phyloP scores from a whole-genome alignment of 2,113 vertebrate genomes.

The Abramis brama region DNA sequence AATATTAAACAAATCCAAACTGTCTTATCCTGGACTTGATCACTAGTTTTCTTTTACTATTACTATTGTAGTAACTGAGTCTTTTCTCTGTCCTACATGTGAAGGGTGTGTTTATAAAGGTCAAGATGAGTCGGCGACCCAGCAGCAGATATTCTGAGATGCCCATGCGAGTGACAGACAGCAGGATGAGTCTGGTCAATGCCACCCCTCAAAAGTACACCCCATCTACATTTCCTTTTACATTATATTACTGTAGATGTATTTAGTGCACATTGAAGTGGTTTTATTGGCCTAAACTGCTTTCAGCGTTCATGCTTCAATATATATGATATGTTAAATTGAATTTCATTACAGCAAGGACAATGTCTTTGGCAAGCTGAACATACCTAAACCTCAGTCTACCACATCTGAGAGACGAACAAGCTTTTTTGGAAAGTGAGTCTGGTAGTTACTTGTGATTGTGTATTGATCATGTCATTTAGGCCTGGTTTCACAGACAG shows the following conservation, averaged over 20 bases:
- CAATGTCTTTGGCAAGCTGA: slow-evolving; percentile 85
- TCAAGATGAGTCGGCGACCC: slow-evolving; percentile 74
- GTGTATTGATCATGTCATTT: too few species aligned
- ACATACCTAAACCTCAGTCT: slow-evolving; percentile 77
- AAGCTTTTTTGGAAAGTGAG: slow-evolving; percentile 87
- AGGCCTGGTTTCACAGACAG: too few species aligned
- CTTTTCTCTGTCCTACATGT: not conserved
- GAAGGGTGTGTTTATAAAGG: slow-evolving; percentile 50
- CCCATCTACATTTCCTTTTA: not conserved
- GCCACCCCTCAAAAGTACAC: slow-evolving; percentile 88
- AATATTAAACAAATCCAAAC: too few species aligned
- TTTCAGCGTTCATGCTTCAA: not conserved
- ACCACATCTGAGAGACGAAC: slow-evolving; percentile 85
- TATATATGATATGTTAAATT: slow-evolving; percentile 1
- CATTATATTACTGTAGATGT: not conserved
- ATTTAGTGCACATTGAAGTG: too few species aligned
- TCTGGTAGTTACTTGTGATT: too few species aligned
- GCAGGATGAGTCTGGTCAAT: slow-evolving; percentile 83
- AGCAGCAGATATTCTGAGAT: slow-evolving; percentile 79
- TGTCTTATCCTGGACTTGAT: too few species aligned
- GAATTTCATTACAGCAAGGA: slow-evolving; percentile 79
- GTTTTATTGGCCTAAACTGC: not conserved
- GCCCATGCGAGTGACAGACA: slow-evolving; percentile 86
- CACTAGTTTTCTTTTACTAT: too few species aligned
- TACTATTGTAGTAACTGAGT: not conserved